These are phyloP conservation scores for Sebastes hubbsi DNA, from an alignment of 2,797 vertebrate species.

Conservation along the genomic window DNA sequence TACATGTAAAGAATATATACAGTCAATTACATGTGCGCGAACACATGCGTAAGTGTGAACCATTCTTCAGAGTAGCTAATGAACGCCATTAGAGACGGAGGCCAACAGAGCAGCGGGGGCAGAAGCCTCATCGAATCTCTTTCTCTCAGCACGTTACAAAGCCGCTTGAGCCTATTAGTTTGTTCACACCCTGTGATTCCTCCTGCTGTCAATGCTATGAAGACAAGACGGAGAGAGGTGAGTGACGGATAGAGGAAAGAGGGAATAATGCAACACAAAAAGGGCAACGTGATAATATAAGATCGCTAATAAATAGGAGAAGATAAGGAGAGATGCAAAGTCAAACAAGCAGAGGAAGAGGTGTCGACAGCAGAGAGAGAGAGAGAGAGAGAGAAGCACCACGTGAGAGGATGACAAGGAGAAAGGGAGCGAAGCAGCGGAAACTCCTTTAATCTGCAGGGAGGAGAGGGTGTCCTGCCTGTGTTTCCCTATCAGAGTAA, in stretches of 20 bases:
- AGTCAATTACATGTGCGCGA: slow-evolving; percentile 19
- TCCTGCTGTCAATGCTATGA: slow-evolving; percentile 32
- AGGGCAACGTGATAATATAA: slow-evolving; percentile 23
- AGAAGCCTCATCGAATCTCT: slow-evolving; percentile 58
- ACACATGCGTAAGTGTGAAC: slow-evolving; percentile 68
- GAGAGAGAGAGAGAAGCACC: neutral
- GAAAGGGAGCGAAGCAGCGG: slow-evolving; percentile 35
- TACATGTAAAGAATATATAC: neutral
- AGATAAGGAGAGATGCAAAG: slow-evolving; percentile 34
- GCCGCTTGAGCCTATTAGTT: slow-evolving; percentile 65
- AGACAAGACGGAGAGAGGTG: slow-evolving; percentile 18
- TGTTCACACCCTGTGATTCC: slow-evolving; percentile 58
- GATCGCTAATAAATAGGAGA: slow-evolving; percentile 38
- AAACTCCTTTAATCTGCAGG: slow-evolving; percentile 62
- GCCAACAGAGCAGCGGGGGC: slow-evolving; percentile 61
- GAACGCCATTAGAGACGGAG: slow-evolving; percentile 71
- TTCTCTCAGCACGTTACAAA: slow-evolving; percentile 25
- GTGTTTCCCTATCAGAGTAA: slow-evolving; percentile 67
- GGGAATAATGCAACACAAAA: slow-evolving; percentile 6
- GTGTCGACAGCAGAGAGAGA: neutral
- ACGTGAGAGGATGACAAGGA: slow-evolving; percentile 42
- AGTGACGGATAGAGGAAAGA: slow-evolving; percentile 5
- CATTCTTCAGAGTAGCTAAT: slow-evolving; percentile 76
- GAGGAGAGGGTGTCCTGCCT: slow-evolving; percentile 65
- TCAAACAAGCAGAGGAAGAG: slow-evolving; percentile 14